Evolutionary conservation across 1,140 invertebrate species (phyloP), one percentile per base, ranked within the genome.

Genomic region (Scaptodrosophila lebanonensis): DNA sequence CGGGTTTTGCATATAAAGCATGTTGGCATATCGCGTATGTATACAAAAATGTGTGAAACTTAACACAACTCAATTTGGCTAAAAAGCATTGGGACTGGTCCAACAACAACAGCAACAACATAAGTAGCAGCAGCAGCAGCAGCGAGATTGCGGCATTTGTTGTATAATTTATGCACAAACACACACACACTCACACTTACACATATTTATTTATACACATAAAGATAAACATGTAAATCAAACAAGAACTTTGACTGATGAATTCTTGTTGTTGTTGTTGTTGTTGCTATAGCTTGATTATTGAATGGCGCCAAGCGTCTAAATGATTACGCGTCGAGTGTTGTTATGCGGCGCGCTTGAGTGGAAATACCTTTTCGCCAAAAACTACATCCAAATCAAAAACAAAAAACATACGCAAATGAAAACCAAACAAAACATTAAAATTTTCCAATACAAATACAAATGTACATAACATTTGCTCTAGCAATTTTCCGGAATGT

Each of bases 161-260:
- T 70, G 48, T 72, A 60, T 79, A 72, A 77, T 72, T 68, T 77
- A 77, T 77, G 66, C 68, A 59, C 29, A 70, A 35, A 69, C 30
- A 45, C 20, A 29, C 44, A 67, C 17, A 40, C 16, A 30, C 33
- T 42, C 18, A 42, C 12, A 29, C 11, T 22, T 12, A 11, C 25
- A n/a, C n/a, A n/a, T n/a, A 44, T 12, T 25, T 36, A 42, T 16
- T 9, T 30, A 29, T 22, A 22, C 20, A 42, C 59, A 66, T 50
- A 58, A 62, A 68, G 58, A 77, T 79, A 77, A 68, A 69, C 73
- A 79, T 73, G 73, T 73, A 79, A 79, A 79, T 79, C 68, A 82
- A 79, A 77, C 60, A 82, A 79, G 68, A 79, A 79, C 73, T 77
- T 68, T 77, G 73, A 79, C 73, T 82, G 75, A 79, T 69, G 73